Evolutionary conservation across 2,888 invertebrate species (phyloP).

Genomic region (Drosophila imparisetae): DNA sequence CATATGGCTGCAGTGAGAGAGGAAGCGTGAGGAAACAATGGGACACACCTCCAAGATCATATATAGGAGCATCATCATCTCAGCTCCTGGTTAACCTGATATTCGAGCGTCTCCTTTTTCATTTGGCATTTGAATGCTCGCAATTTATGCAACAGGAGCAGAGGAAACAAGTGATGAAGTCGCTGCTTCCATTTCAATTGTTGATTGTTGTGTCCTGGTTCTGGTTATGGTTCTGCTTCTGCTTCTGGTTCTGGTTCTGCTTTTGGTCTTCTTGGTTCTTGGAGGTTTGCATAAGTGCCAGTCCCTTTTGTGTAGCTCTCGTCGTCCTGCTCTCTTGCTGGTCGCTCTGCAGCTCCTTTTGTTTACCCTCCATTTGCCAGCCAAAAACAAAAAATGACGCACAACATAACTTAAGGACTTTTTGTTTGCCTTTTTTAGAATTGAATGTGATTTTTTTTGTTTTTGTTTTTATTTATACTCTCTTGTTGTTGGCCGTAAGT

Average conservation of each 20-base stretch:
- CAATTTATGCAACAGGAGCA: slow-evolving; percentile 75
- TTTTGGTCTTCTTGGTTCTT: slow-evolving; percentile 2
- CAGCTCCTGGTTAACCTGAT: slow-evolving; percentile 75
- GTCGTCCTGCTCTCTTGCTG: slow-evolving; percentile 32
- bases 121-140: slow-evolving; percentile 51
- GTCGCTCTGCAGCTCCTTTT: slow-evolving; percentile 51
- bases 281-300: slow-evolving; percentile 71
- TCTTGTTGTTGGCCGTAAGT: slow-evolving; percentile 58
- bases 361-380: slow-evolving; percentile 65
- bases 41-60: slow-evolving; percentile 80
- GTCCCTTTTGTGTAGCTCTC: slow-evolving; percentile 36
- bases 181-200: slow-evolving; percentile 81
- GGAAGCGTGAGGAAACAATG: slow-evolving; percentile 72
- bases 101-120: slow-evolving; percentile 70
- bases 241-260: slow-evolving; percentile 4
- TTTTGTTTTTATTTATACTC: slow-evolving; percentile 14
- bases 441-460: slow-evolving; percentile 37
- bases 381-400: slow-evolving; percentile 71
- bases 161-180: slow-evolving; percentile 84
- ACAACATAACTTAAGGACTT: slow-evolving; percentile 84
- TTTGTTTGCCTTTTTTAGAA: slow-evolving; percentile 82
- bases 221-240: slow-evolving; percentile 43
- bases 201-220: slow-evolving; percentile 60
- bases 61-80: slow-evolving; percentile 36
- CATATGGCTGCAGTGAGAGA: slow-evolving; percentile 59